Evolutionary conservation across 2,113 vertebrate species (phyloP), one percentile per base, ranked within the genome.

Genomic region (Orycteropus afer): DNA sequence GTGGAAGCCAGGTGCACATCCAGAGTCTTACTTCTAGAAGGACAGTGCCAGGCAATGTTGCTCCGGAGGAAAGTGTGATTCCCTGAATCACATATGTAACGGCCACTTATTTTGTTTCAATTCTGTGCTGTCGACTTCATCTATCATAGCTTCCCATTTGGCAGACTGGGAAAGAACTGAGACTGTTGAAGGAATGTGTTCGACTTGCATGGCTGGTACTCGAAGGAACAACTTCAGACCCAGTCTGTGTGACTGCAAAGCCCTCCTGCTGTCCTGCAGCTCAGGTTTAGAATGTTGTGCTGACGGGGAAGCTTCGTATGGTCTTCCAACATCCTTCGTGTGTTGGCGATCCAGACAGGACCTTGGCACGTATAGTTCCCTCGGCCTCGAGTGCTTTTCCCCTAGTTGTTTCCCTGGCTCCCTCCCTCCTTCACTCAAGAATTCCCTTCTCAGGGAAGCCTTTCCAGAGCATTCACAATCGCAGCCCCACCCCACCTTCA

Each of bases 71-170:
- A 32, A 4, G 3, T 0, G 40, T 63, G 71, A 20, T 9, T 49
- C 73, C 32, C 45, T 9, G 34, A 67, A 0, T 18, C 18, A 23
- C 61, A 5, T 27, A 1, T 1, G 17, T 25, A 27, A 47, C 2
- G 17, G 13, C 25, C 5, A 0, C 13, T 49, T 18, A 5, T 25
- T 51, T 49, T 22, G 20, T 29, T 51, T 29, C 23, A 17, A 1
- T 17, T 25, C 45, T 3, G 12, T 51, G 42, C 65, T 32, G 17
- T 32, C 14, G 49, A 53, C 47, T 45, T 47, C 6, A 0, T 7
- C 2, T 27, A 4, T 5, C 2, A 17, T 0, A 59, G 22, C 18
- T 78, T 71, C n/a, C 65, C 15, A 3, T 0, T 14, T 47, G 27
- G 87, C 37, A 65, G 63, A 9, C 81, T 80, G 27, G 42, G 32